Evolutionary conservation across 2,113 vertebrate species (phyloP).

Genomic region (Chaetura pelagica): DNA sequence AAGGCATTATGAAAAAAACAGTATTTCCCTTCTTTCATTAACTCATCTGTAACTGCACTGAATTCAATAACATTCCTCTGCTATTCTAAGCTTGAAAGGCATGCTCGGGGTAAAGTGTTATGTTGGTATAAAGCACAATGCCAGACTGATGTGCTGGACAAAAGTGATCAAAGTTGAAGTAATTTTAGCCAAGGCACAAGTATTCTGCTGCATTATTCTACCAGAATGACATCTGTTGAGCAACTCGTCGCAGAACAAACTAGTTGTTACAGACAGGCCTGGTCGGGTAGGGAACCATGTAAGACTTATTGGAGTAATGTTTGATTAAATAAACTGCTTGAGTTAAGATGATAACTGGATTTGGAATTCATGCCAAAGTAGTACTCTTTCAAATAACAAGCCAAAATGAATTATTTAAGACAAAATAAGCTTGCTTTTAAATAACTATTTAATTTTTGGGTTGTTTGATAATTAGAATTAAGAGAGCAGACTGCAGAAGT

Average conservation of each 20-base stretch:
- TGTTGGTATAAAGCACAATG: constrained; percentile 95
- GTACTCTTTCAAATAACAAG: constrained; percentile 53
- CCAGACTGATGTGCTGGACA: constrained; percentile 94
- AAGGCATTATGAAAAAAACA: constrained; percentile 93
- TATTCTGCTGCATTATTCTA: constrained; percentile 88
- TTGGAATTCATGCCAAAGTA: constrained; percentile 65
- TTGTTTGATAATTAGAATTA: constrained; percentile 19
- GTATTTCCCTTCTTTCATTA: constrained; percentile 95
- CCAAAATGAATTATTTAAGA: constrained; percentile 46
- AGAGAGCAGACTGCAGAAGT: neutral
- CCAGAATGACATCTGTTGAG: constrained; percentile 87
- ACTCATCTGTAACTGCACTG: constrained; percentile 88
- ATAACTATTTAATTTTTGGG: neutral
- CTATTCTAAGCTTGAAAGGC: constrained; percentile 90
- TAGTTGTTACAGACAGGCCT: constrained; percentile 82
- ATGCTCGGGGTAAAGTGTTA: constrained; percentile 82
- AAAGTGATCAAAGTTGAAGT: constrained; percentile 94
- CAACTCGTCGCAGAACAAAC: constrained; percentile 91
- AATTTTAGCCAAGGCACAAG: constrained; percentile 84
- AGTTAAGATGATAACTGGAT: constrained; percentile 70
- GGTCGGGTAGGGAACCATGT: constrained; percentile 76
- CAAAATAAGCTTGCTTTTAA: constrained; percentile 53
- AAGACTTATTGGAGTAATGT: constrained; percentile 77
- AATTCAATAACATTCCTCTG: constrained; percentile 92
- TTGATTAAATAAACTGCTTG: constrained; percentile 75